Percentiles rank a stretch among this genome's conserved stretches.
phyloP scores from a whole-genome alignment of 1,140 invertebrate species.

The Bemisia tabaci region DNA sequence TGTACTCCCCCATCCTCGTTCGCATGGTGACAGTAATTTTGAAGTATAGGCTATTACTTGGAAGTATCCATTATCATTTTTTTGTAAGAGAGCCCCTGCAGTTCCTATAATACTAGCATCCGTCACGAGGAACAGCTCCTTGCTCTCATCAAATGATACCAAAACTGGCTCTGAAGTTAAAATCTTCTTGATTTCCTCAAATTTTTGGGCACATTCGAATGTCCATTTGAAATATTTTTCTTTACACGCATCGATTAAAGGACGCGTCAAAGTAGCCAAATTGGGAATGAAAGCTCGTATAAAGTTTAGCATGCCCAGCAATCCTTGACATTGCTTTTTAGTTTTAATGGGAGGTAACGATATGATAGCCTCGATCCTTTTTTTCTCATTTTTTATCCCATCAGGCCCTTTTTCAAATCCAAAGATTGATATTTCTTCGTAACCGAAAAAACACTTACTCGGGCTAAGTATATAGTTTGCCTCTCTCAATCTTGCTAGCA shows the following conservation, averaged over 20 bases:
- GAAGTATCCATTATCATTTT: background rate
- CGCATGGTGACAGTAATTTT: background rate
- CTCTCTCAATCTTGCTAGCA: too few species aligned
- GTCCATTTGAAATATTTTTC: too few species aligned
- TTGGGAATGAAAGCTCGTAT: background rate
- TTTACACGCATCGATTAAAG: background rate
- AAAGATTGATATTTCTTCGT: background rate
- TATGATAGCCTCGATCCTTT: background rate
- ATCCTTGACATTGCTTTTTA: background rate
- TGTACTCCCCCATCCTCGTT: background rate
- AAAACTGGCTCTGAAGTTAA: background rate
- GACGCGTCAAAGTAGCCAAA: background rate
- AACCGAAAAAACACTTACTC: background rate
- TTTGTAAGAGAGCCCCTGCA: background rate
- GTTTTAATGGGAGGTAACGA: background rate
- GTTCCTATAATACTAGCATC: background rate
- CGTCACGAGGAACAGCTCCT: background rate
- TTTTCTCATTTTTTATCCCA: background rate
- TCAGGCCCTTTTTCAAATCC: background rate
- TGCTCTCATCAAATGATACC: background rate
- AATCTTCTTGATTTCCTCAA: background rate
- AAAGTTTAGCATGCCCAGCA: background rate
- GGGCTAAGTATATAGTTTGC: too few species aligned
- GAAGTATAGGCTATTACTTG: background rate
- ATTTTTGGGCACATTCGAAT: background rate